Evolutionary conservation across 2,113 vertebrate genomes (phyloP).

Genomic region (Nannobrachium achirus): DNA sequence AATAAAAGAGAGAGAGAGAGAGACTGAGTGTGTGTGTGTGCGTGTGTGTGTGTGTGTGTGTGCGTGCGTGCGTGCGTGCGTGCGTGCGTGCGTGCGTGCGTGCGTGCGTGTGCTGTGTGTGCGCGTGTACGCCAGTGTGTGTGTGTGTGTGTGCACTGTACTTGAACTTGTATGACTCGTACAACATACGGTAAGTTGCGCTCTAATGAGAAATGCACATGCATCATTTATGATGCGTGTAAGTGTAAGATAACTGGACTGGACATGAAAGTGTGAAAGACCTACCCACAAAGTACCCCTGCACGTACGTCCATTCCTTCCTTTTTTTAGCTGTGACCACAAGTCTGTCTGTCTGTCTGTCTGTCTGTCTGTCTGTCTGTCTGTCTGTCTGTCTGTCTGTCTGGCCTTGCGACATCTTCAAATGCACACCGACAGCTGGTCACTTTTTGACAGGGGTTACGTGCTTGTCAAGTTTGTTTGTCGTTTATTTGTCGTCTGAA

Average conservation of each 20-base stretch:
- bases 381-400: too few relatives aligned
- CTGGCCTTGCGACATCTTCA: too few relatives aligned
- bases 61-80: not conserved
- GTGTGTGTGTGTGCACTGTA: not conserved
- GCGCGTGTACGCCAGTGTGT: not conserved
- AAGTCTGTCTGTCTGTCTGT: too few relatives aligned
- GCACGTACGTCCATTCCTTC: too few relatives aligned
- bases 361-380: too few relatives aligned
- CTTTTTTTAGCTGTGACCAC: too few relatives aligned
- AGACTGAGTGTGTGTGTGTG: not conserved
- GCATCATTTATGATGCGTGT: not conserved
- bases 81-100: not conserved
- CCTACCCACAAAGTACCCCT: not conserved
- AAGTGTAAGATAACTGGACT: not conserved
- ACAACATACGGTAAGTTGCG: not conserved
- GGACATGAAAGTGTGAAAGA: not conserved
- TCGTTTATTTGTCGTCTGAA: too few relatives aligned
- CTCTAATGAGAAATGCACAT: constrained; percentile 2
- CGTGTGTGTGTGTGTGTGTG: not conserved
- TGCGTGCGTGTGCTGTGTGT: not conserved
- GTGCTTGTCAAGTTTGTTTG: too few relatives aligned
- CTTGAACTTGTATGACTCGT: constrained; percentile 14
- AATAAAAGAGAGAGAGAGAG: not conserved
- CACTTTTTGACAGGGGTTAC: too few relatives aligned
- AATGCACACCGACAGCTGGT: too few relatives aligned